Base-by-base conservation (phyloP, 2,113 vertebrate genomes). In the Phrynosoma blainvillii region DNA sequence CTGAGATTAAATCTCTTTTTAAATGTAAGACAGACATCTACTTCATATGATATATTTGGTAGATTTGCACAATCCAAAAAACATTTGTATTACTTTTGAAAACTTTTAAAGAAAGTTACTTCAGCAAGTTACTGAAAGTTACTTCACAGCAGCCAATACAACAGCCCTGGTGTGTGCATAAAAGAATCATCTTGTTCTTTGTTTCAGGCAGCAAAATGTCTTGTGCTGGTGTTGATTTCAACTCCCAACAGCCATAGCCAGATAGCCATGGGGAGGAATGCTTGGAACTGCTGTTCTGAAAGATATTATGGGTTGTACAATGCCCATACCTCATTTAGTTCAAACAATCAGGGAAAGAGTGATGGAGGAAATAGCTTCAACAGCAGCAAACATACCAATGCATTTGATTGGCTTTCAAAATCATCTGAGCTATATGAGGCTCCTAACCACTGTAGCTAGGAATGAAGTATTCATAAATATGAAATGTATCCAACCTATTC, bases 381-480 rank as follows among this genome's bases (percentile, higher is more conserved):
- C 42, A 23, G n/a, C 11, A 56, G 47, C 20, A 74, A 8, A 18
- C 30, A 59, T 20, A 27, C 27, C 7, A 3, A 1, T 11, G 7
- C 21, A 3, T 32, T 30, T 62, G n/a, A 62, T 18, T 81, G 79
- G n/a, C 56, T 56, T 65, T 40, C 56, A 65, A 25, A 36, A 30
- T 65, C 56, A 62, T 18, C 8, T 10, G 30, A 79, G 11, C 47
- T 52, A 54, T 54, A 52, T 27, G 40, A 80, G 78, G 16, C 6
- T 59, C 30, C 78, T 54, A 62, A 20, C 30, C 14, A 23, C 54
- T 32, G 8, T 10, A 30, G 54, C 54, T 36, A 13, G 77, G 54
- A 56, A 84, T 74, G 14, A 16, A 18, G 21, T n/a, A 25, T 84
- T 84, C 30, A 36, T 84, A 84, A 75, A 84, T 84, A 73, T 16